Evolutionary conservation across 2,888 invertebrate species (phyloP).

Genomic region (Drosophila tanythrix): DNA sequence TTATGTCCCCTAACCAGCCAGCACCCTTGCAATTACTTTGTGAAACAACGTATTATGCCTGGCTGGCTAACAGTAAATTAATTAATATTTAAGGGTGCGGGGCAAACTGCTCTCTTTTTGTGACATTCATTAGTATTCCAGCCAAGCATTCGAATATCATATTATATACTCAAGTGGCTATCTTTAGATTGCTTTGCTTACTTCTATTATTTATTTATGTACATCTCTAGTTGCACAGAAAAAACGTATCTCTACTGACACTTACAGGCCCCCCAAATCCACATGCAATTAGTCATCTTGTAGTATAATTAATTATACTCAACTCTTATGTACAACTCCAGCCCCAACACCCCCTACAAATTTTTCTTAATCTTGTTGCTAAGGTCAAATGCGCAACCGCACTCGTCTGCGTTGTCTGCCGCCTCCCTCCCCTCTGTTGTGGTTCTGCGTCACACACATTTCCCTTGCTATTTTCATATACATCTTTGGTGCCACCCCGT

Average conservation of each 20-base stretch:
- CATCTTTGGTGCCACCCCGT: slow-evolving; percentile 15
- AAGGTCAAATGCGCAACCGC: slow-evolving; percentile 38
- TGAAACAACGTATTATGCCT: background rate
- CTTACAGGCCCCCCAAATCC: background rate
- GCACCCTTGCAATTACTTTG: slow-evolving; percentile 3
- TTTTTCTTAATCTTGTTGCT: slow-evolving; percentile 30
- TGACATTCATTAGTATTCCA: background rate
- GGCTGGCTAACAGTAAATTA: background rate
- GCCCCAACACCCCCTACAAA: background rate
- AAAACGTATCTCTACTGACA: slow-evolving; percentile 1
- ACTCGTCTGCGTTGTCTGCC: background rate
- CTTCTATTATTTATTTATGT: background rate
- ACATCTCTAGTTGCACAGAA: background rate
- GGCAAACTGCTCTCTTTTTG: background rate
- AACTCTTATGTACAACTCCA: background rate
- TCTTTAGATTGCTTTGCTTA: background rate
- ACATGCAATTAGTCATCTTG: slow-evolving; percentile 42
- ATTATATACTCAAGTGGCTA: background rate
- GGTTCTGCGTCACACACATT: slow-evolving; percentile 52
- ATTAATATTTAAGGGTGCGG: background rate
- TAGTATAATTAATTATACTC: slow-evolving; percentile 17
- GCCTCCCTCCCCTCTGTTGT: background rate
- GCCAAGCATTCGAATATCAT: background rate
- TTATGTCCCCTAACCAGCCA: background rate
- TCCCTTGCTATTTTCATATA: slow-evolving; percentile 30